Evolutionary conservation across 1,140 invertebrate species (phyloP), one percentile per base, ranked within the genome.

Genomic region (Philopotamus ludificatus): DNA sequence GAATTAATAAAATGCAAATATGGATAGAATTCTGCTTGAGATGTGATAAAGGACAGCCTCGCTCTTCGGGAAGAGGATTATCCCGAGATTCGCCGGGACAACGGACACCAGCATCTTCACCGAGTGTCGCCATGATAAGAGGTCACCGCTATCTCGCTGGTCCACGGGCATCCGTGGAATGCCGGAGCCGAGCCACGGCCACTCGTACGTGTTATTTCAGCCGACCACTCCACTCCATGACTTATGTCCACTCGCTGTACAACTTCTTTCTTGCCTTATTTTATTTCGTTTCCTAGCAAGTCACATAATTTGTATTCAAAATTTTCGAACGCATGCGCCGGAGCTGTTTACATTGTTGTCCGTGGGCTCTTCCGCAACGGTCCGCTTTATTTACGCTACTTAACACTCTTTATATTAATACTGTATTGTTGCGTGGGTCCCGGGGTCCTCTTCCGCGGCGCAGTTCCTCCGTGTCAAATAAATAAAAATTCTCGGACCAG

Each of bases 271-370:
- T 18, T 49, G 23, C 23, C 45, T 16, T 23, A 28, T 42, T 63
- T 42, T 53, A 54, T 54, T 22, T 54, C 34, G n/a, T 34, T 34
- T 12, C 16, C 44, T 21, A 15, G 26, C 41, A 50, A 23, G 61
- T 63, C 61, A 53, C 61, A 63, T 63, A 63, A 63, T 63, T 63
- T 63, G 61, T 63, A 63, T 63, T 63, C 47, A 63, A 54, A 63
- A 54, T 41, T 4, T 63, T 65, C 22, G 10, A 25, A 50, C 59
- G 12, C 16, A 34, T 54, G 21, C 34, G 34, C 15, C 12, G 15
- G 15, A 28, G 2, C 21, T 53, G 39, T 63, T 34, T 63, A 63
- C 49, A 53, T 63, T 53, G 49, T 63, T 54, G 39, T 54, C 44
- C n/a, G 22, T 18, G 9, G 50, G 20, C 15, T 53, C 28, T 22